Evolutionary conservation across 2,888 invertebrate genomes (phyloP), one percentile per base, ranked within the genome.

Genomic region (Corbicula japonica): DNA sequence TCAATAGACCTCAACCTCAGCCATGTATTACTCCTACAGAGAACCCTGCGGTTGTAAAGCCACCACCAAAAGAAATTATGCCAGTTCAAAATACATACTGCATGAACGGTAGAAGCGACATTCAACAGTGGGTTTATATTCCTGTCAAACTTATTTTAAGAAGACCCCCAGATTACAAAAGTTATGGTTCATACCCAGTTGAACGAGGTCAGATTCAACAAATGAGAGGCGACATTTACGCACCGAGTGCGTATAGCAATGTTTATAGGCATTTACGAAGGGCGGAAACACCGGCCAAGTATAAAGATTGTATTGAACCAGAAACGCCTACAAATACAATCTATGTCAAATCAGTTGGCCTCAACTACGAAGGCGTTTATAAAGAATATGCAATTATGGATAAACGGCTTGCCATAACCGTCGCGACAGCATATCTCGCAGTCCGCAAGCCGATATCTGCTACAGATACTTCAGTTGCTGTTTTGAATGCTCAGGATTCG

Each of bases 331-430:
- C 85, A 3, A 89, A 88, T 21, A 85, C 85, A n/a, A 87, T 90
- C 32, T 90, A 86, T 52, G 75, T 91, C 6, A 81, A 85, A 66
- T 89, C 90, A 34, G 62, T 79, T 34, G 91, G 91, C 18, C 73
- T 91, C 1, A 89, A 88, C 62, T 91, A 91, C 60, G 87, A 89
- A 28, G 91, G 91, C 1, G 72, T 76, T 15, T 91, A 91, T 76
- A 88, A 87, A 48, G 91, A 91, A 52, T 89, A 84, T 44, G 87
- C 90, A 26, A 86, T 91, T 30, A 76, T 90, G 38, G 91, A 91
- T 71, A 84, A 85, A 38, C 80, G 91, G n/a, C 69, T 90, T 28
- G 89, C 90, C 23, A 84, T 89, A 0, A 85, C 90, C 1, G 84
- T 90, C 6, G 81, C 88, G 1, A 87, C 89, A 34, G 87, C 90